Evolutionary conservation across 2,113 vertebrate genomes (phyloP).

Genomic region (Xiphias gladius): DNA sequence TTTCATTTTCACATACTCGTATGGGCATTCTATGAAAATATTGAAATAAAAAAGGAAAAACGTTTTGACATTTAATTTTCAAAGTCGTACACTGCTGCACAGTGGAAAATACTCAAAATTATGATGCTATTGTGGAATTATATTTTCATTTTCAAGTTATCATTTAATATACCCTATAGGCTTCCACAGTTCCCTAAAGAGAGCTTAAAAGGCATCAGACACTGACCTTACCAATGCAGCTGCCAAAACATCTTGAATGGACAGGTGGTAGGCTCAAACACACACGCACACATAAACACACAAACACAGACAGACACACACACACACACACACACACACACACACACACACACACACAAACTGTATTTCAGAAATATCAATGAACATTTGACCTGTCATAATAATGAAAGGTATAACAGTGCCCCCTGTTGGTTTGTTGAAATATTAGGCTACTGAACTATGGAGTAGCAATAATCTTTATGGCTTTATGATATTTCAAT

Average conservation of each 20-base stretch:
- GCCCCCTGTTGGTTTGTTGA: slow-evolving; percentile 61
- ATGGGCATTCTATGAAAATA: too few species aligned
- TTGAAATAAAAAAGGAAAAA: too few species aligned
- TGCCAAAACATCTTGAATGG: slow-evolving; percentile 50
- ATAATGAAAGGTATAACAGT: slow-evolving; percentile 41
- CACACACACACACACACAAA: not conserved
- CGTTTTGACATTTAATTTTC: too few species aligned
- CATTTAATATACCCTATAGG: too few species aligned
- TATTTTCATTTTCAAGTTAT: too few species aligned
- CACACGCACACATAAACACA: not conserved
- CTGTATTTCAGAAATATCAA: slow-evolving; percentile 25
- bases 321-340: not conserved
- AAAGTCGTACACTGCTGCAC: too few species aligned
- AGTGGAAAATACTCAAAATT: too few species aligned
- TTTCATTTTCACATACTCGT: too few species aligned
- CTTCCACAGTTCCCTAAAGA: slow-evolving; percentile 1
- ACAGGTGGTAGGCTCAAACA: slow-evolving; percentile 29
- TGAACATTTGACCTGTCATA: slow-evolving; percentile 28
- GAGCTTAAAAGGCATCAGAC: slow-evolving; percentile 24
- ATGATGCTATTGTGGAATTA: too few species aligned
- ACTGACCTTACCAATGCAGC: slow-evolving; percentile 22
- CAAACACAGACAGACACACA: not conserved
- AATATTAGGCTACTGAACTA: slow-evolving; percentile 6
- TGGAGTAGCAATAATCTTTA: not conserved
- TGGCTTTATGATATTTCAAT: not conserved